Base-by-base conservation (phyloP, 2,797 vertebrate genomes). In the Mastacembelus armatus region DNA sequence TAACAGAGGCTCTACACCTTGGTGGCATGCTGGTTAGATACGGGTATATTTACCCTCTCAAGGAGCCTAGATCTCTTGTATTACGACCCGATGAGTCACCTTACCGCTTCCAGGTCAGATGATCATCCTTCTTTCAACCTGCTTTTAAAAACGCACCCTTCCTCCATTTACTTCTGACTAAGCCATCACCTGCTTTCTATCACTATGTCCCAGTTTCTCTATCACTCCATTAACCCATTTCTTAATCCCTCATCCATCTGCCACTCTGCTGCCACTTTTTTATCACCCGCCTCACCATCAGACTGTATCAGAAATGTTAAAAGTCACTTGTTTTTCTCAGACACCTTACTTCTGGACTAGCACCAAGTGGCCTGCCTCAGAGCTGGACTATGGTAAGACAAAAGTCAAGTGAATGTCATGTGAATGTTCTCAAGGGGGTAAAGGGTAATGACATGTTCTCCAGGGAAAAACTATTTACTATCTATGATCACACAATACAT, bases 291-390 rank as follows among this genome's bases (percentile, higher is more conserved):
- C 35, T 59, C 12, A 30, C 33, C 9, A 63, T 66, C 36, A 54
- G 19, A 45, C 21, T 65, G 14, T 30, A 21, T 66, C 36, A 72
- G 36, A 35, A 15, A 49, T 67, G 16, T 33, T 1, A 71, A 19
- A 24, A 29, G 7, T 45, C n/a, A 12, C 4, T 36, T 70, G 9
- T 71, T 65, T 54, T 60, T 67, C 32, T 56, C 14, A 98, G 96
- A 97, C 96, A 0, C 97, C 96, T 0, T 98, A 98, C 76, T 99
- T 98, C 91, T 98, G 97, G 96, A 96, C 89, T 3, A 97, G 94
- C 52, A 95, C 93, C 26, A 91, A 95, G 57, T 96, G 96, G 96
- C 96, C 96, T 0, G 94, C 96, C 12, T 90, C 95, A 0, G 96
- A 98, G 81, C 88, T 98, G 62, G 96, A 98, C 86, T 98, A 97